These are phyloP conservation scores for Seriola dumerili DNA, from an alignment of 2,113 vertebrate species.

Conservation along the genomic window DNA sequence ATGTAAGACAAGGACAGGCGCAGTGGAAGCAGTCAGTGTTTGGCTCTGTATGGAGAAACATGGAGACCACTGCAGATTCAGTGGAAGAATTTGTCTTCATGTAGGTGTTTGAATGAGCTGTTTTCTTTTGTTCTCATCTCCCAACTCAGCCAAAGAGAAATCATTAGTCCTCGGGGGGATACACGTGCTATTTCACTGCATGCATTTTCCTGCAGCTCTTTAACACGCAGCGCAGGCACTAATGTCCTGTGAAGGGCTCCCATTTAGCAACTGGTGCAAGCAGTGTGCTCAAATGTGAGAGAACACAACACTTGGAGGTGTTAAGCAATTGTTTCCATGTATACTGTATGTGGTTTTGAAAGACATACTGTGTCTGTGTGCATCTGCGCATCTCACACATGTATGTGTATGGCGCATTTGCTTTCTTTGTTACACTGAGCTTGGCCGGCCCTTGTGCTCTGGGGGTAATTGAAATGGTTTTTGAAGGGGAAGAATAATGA, in stretches of 20 bases:
- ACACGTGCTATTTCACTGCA: conserved; percentile 46
- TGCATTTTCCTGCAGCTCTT: conserved; percentile 61
- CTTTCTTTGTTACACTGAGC: conserved; percentile 1
- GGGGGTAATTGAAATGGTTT: conserved; percentile 62
- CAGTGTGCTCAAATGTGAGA: conserved; percentile 54
- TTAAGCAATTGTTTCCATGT: conserved; percentile 43
- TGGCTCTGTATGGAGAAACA: not conserved
- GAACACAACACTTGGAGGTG: conserved; percentile 57
- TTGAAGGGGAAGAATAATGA: conserved; percentile 67
- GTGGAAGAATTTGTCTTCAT: not conserved
- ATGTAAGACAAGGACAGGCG: not conserved
- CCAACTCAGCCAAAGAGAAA: conserved; percentile 31
- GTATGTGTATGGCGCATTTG: not conserved
- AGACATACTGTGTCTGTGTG: not conserved
- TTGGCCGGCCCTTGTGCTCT: not conserved
- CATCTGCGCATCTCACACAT: conserved; percentile 3
- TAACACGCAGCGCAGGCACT: conserved; percentile 57
- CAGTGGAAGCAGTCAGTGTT: not conserved
- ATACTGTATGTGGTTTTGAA: conserved; percentile 21
- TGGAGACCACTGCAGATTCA: not conserved
- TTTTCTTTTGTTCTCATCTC: conserved; percentile 8
- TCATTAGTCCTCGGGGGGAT: conserved; percentile 38
- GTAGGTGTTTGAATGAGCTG: not conserved
- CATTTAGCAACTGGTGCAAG: conserved; percentile 48
- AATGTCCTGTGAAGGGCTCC: conserved; percentile 61